Evolutionary conservation across 2,113 vertebrate genomes (phyloP), one percentile per base, ranked within the genome.

Genomic region (Astur gentilis): DNA sequence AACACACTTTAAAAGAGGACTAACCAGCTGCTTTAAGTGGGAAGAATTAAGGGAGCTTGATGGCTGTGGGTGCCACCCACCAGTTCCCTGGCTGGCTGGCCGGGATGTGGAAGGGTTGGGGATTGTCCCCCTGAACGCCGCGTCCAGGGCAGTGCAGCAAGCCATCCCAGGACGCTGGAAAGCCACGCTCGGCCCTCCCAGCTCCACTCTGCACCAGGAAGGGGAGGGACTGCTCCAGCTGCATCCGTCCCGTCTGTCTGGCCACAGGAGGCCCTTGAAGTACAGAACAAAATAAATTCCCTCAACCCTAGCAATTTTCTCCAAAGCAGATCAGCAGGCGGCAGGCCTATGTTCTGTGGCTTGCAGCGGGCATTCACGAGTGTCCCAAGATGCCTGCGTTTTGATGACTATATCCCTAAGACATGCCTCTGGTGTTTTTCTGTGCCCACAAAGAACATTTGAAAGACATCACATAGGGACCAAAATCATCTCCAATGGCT

Each of bases 271-370:
- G 90, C 71, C 77, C 89, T 93, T 91, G 60, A 93, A 94, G 72
- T 67, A 60, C 42, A 65, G 66, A 94, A 90, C 67, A 95, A 94
- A 95, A 93, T 77, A 60, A 94, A 91, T 82, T 65, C 91, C 77
- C 84, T 85, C 90, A 77, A 54, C 72, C 78, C 85, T 10, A 69
- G 65, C 81, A 92, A 89, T 95, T 80, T 96, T 90, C 91, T 49
- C 69, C 40, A 52, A 16, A 82, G 77, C 69, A 81, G 89, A 85
- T 47, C 83, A 69, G 94, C 85, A 90, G 72, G 89, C 69, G 3
- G 88, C 93, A 71, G 80, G 67, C 50, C 52, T 67, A 0, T 75
- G 83, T 80, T 95, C 92, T 93, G 93, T 95, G 96, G 95, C 90
- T 95, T 83, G 84, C 67, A 90, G 60, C 4, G 49, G 89, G 88